phyloP scores from a whole-genome alignment of 2,113 vertebrate genomes.

The Todiramphus chloris region DNA sequence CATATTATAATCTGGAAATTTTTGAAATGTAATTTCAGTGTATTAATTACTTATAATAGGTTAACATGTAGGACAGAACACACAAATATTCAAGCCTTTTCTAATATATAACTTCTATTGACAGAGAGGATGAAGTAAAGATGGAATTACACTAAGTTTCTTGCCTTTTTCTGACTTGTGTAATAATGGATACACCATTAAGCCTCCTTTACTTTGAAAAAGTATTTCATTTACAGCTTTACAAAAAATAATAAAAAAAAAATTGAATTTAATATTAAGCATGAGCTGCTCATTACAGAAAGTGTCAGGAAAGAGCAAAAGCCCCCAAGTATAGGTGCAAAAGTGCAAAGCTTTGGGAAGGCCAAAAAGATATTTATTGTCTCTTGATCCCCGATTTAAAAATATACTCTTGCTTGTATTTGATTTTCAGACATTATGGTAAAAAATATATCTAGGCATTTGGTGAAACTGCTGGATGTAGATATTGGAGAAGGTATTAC shows the following conservation, averaged over 20 bases:
- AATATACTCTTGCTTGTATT: neutral
- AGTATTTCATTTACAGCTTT: neutral
- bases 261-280: neutral
- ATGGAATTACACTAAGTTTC: neutral
- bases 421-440: neutral
- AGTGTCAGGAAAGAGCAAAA: neutral
- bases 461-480: neutral
- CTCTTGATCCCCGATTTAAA: neutral
- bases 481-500: neutral
- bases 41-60: neutral
- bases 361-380: neutral
- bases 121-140: neutral
- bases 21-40: neutral
- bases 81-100: neutral
- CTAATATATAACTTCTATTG: neutral
- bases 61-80: neutral
- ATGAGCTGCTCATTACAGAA: neutral
- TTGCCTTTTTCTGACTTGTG: neutral
- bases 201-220: neutral
- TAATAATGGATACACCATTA: neutral
- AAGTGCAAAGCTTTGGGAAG: neutral
- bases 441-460: neutral
- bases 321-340: fast-evolving
- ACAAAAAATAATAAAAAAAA: fast-evolving
- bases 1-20: neutral